Base-by-base conservation (phyloP, 2,797 vertebrate genomes). In the Octomys mimax region DNA sequence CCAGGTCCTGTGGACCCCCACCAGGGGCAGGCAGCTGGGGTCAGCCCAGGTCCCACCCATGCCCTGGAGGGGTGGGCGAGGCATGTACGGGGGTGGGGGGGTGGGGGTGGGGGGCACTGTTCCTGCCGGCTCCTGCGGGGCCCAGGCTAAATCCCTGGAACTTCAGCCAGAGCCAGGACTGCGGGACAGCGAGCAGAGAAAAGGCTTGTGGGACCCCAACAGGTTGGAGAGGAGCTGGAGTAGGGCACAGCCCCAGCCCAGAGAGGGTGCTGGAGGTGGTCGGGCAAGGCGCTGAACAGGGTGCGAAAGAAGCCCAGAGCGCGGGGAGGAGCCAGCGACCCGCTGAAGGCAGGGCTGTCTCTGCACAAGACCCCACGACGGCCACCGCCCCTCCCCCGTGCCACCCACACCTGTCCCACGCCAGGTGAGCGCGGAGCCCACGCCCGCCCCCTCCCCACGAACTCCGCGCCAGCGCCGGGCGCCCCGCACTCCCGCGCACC, bases 61-160 rank as follows among this genome's bases (percentile, higher is more conserved):
- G 46, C 31, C 71, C 59, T 83, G 81, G 66, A 73, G 39, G 81
- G 61, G 4, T 33, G 10, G 6, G 22, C 59, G 22, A 10, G 36
- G n/a, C 16, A 5, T 57, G 54, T 14, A 19, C n/a, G n/a, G n/a
- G n/a, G n/a, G n/a, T n/a, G n/a, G n/a, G n/a, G n/a, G n/a, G n/a
- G n/a, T n/a, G n/a, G n/a, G n/a, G n/a, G n/a, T n/a, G 9, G 9
- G 6, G 0, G 9, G 31, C 36, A 0, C 18, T 6, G 26, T 61
- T 31, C 59, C 66, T 24, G 49, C 0, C 19, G 33, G 14, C 26
- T 52, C 57, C 7, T 42, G 49, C 19, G 26, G 46, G 62, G 24
- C 19, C 54, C 46, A n/a, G 6, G 36, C 39, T 54, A 33, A 68
- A 52, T 57, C 22, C 33, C 42, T 28, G 18, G n/a, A 81, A 86